Evolutionary conservation across 2,888 invertebrate genomes (phyloP).

Genomic region (Thelaira solivaga): DNA sequence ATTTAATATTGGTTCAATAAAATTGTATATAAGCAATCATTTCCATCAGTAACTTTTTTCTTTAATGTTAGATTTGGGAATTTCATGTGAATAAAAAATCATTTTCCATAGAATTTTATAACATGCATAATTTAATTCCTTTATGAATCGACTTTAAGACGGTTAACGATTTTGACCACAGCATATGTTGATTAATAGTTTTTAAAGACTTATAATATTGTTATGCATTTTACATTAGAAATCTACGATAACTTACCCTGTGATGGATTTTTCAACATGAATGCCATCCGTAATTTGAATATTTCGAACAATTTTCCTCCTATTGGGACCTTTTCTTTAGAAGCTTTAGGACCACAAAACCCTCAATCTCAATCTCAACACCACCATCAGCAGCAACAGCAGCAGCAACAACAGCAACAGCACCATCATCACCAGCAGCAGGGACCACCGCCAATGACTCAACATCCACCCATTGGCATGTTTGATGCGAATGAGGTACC

Average conservation of each 20-base stretch:
- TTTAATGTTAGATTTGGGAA: no score
- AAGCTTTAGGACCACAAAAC: constrained; percentile 70
- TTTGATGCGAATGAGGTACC: constrained; percentile 75
- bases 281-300: constrained; percentile 76
- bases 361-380: constrained; percentile 64
- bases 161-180: no score
- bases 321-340: constrained; percentile 77
- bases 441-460: constrained; percentile 67
- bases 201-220: neutral
- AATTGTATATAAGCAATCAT: no score
- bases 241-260: constrained; percentile 76
- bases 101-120: no score
- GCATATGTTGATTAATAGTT: neutral
- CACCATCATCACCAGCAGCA: constrained; percentile 62
- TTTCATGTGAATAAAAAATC: no score
- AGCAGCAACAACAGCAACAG: constrained; percentile 60
- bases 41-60: no score
- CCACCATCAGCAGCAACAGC: constrained; percentile 64
- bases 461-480: constrained; percentile 73
- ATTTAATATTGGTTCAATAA: no score
- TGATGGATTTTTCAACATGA: constrained; percentile 76
- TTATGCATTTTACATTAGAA: constrained; percentile 66
- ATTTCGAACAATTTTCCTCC: constrained; percentile 77
- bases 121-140: no score
- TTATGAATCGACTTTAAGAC: no score